These are phyloP conservation scores for Entosphenus tridentatus DNA, from an alignment of 2,113 vertebrate genomes.

Conservation along the genomic window DNA sequence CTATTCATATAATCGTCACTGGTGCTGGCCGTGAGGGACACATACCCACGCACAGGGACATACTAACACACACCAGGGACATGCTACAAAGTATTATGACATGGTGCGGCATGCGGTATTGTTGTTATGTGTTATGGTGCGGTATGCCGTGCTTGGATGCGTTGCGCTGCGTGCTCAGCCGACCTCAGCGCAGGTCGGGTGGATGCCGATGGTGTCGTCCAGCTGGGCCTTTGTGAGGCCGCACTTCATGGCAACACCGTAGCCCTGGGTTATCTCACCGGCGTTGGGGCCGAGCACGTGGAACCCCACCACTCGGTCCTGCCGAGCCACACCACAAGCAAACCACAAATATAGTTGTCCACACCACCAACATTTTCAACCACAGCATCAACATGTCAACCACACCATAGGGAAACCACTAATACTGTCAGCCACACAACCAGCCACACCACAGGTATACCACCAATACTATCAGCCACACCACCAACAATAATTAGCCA, in stretches of 20 bases:
- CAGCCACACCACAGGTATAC: too few relatives aligned
- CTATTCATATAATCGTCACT: neutral
- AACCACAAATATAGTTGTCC: too few relatives aligned
- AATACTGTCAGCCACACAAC: too few relatives aligned
- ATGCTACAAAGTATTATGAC: neutral
- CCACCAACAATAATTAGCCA: too few relatives aligned
- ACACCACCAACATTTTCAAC: too few relatives aligned
- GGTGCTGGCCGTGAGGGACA: neutral
- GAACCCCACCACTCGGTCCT: constrained; percentile 72
- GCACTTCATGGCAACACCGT: constrained; percentile 70
- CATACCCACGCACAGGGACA: neutral
- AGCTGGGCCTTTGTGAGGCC: constrained; percentile 61
- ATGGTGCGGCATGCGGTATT: neutral
- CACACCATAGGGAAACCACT: too few relatives aligned
- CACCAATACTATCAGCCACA: too few relatives aligned
- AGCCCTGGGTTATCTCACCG: constrained; percentile 83
- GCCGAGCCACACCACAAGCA: neutral
- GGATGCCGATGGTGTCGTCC: constrained; percentile 67
- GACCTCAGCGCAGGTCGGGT: constrained; percentile 87
- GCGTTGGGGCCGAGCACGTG: constrained; percentile 81
- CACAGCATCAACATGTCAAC: too few relatives aligned
- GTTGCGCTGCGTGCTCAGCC: constrained; percentile 9
- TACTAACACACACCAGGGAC: neutral
- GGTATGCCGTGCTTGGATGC: neutral
- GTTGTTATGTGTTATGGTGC: neutral